Conservation (phyloP, 1,140 invertebrate species). For the Hycleus phaleratus region DNA sequence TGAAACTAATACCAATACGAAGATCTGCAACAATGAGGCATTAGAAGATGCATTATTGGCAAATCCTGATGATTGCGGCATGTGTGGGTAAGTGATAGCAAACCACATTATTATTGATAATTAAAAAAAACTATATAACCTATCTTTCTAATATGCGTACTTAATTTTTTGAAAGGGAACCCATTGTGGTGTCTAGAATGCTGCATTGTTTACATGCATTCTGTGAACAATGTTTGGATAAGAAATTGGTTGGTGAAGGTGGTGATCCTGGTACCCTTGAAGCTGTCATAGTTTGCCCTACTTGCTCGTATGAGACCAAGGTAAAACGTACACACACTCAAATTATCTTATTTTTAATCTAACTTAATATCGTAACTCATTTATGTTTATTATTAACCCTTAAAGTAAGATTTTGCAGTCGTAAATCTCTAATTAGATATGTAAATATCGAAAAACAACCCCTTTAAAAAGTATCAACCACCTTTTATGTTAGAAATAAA, state of each 20-base stretch:
- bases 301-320: constrained; percentile 76
- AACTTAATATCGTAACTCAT: no score
- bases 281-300: constrained; percentile 59
- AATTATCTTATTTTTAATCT: no score
- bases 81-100: constrained; percentile 35
- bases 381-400: no score
- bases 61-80: constrained; percentile 39
- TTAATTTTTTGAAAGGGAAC: constrained; percentile 45
- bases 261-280: constrained; percentile 53
- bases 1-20: constrained; percentile 30
- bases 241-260: constrained; percentile 62
- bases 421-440: no score
- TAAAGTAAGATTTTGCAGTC: no score
- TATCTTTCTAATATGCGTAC: neutral
- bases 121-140: neutral
- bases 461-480: no score
- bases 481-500: no score
- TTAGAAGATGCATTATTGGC: constrained; percentile 39
- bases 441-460: no score
- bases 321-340: constrained; percentile 37
- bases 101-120: neutral
- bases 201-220: constrained; percentile 89
- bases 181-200: constrained; percentile 71
- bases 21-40: constrained; percentile 33
- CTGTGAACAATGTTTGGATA: constrained; percentile 81